Conservation (phyloP, 2,888 invertebrate genomes). For the Masnerella sp. region DNA sequence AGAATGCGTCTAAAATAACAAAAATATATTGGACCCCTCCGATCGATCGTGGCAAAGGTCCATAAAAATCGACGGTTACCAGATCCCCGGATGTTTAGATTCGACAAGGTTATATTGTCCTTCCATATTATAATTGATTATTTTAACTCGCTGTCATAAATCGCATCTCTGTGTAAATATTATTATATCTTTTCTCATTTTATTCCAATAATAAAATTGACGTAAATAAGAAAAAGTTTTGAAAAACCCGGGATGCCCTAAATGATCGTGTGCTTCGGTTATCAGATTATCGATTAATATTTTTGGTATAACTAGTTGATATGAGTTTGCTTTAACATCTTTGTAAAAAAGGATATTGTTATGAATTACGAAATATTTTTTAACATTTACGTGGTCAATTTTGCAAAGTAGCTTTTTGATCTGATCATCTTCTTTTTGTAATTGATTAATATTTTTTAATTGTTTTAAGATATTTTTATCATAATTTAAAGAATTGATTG, state of each 20-base stretch:
- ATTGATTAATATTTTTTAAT: no score
- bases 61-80: constrained; percentile 24
- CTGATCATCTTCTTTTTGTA: no score
- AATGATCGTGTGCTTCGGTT: neutral
- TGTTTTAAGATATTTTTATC: no score
- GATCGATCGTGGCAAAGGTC: constrained; percentile 8
- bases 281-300: neutral
- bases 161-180: neutral
- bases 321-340: neutral
- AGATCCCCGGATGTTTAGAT: constrained; percentile 7
- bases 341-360: neutral
- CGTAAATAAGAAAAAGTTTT: constrained; percentile 6
- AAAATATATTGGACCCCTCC: constrained; percentile 4
- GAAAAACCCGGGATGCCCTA: constrained; percentile 15
- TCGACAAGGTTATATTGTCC: neutral
- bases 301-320: constrained; percentile 5
- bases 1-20: constrained; percentile 19
- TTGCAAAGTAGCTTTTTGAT: no score
- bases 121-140: neutral
- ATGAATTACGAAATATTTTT: neutral
- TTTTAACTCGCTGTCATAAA: neutral
- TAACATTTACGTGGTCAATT: no score
- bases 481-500: no score
- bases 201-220: constrained; percentile 18
- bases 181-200: neutral